These are phyloP conservation scores for Falcunculus frontatus DNA, from an alignment of 2,113 vertebrate genomes.

Conservation along the genomic window DNA sequence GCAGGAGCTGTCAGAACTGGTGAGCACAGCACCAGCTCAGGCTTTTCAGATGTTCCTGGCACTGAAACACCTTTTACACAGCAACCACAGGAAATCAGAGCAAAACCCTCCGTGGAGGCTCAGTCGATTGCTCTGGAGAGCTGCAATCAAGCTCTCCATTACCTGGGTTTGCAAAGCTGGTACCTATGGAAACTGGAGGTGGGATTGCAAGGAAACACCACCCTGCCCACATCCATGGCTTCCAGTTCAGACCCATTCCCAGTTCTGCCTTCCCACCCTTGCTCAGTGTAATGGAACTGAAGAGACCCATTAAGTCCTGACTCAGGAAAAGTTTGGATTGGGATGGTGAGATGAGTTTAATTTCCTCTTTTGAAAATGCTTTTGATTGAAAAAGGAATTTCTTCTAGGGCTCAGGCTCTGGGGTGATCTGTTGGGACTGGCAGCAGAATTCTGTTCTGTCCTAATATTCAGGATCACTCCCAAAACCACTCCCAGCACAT, in stretches of 20 bases:
- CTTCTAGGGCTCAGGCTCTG: background rate
- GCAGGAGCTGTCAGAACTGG: conserved; percentile 1
- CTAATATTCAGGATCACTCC: background rate
- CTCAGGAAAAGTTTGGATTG: background rate
- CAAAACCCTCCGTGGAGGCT: background rate
- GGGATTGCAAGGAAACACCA: background rate
- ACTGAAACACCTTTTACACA: background rate
- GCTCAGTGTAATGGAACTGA: background rate
- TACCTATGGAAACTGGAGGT: background rate
- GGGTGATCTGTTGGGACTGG: background rate
- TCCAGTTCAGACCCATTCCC: background rate
- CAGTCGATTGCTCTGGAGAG: background rate
- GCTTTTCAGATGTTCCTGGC: background rate
- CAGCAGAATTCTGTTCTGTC: background rate
- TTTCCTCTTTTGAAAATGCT: background rate
- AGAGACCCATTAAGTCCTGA: background rate
- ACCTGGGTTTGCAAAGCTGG: background rate
- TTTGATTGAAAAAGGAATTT: background rate
- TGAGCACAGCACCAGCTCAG: background rate
- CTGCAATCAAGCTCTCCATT: background rate
- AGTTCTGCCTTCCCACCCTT: background rate
- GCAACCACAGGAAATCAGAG: background rate
- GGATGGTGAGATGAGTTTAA: background rate
- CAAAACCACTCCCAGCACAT: background rate
- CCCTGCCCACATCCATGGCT: background rate